These are phyloP conservation scores for Paedocypris micromegethes DNA, from an alignment of 2,797 vertebrate genomes.

Conservation along the genomic window DNA sequence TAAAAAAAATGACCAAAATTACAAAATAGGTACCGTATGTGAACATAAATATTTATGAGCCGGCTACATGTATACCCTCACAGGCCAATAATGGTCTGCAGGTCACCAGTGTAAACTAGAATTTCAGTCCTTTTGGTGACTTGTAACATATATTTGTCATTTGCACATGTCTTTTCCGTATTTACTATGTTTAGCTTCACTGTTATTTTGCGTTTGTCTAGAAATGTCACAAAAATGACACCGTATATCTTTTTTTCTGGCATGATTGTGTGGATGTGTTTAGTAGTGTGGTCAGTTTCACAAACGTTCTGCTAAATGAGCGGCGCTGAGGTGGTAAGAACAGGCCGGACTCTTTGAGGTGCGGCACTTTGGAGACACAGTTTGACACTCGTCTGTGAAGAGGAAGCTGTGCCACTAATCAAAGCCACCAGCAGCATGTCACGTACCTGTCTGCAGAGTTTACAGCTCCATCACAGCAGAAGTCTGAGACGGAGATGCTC, in stretches of 20 bases:
- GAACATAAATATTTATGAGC: too few relatives aligned
- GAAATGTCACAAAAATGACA: not conserved
- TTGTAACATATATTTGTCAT: too few relatives aligned
- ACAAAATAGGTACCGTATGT: too few relatives aligned
- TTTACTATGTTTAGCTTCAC: too few relatives aligned
- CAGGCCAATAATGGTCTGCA: too few relatives aligned
- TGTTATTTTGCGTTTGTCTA: not conserved
- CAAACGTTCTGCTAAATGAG: slow-evolving; percentile 5
- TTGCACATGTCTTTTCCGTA: too few relatives aligned
- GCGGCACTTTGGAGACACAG: slow-evolving; percentile 22
- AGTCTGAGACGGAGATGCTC: too few relatives aligned
- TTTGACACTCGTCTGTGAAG: slow-evolving; percentile 49
- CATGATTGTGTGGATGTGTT: not conserved
- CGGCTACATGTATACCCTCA: too few relatives aligned
- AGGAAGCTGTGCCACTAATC: slow-evolving; percentile 45
- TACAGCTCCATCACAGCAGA: slow-evolving; percentile 41
- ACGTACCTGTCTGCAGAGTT: slow-evolving; percentile 44
- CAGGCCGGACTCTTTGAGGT: slow-evolving; percentile 6
- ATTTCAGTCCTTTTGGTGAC: too few relatives aligned
- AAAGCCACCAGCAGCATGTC: slow-evolving; percentile 42
- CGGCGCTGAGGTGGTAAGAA: slow-evolving; percentile 4
- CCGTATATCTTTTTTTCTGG: too few relatives aligned
- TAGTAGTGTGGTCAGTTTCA: not conserved
- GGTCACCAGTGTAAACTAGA: too few relatives aligned
- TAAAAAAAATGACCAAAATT: too few relatives aligned